phyloP scores from a whole-genome alignment of 2,888 invertebrate species.

The Standfussiana lucernea region DNA sequence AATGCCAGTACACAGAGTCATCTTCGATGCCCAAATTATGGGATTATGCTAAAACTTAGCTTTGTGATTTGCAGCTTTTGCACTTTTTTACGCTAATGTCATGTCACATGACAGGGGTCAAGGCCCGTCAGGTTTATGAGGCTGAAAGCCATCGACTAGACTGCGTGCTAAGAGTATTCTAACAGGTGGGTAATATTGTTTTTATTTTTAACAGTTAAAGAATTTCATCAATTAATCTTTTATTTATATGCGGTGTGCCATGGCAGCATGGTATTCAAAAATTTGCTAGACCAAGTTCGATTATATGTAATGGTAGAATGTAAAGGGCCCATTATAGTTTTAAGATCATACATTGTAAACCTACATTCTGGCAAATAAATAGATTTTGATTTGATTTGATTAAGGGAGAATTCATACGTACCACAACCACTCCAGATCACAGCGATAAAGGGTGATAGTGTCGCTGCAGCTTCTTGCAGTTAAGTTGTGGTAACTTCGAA shows the following conservation, averaged over 20 bases:
- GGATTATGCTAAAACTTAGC: slow-evolving; percentile 3
- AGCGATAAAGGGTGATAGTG: no score
- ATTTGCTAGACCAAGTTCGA: no score
- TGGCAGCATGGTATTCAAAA: background rate
- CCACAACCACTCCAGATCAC: no score
- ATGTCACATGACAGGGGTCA: background rate
- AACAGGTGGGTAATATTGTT: background rate
- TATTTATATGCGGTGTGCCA: background rate
- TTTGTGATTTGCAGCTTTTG: background rate
- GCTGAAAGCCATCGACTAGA: slow-evolving; percentile 19
- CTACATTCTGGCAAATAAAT: no score
- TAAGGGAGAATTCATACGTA: no score
- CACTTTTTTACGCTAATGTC: background rate
- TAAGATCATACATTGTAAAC: no score
- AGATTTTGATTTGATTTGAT: no score
- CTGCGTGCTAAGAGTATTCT: slow-evolving; percentile 2
- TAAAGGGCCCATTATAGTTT: no score
- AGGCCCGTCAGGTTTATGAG: slow-evolving; percentile 1
- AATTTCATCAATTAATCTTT: background rate
- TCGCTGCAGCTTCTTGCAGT: no score
- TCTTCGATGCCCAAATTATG: slow-evolving; percentile 19
- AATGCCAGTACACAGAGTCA: slow-evolving; percentile 46
- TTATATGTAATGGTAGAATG: no score
- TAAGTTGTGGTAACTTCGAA: no score
- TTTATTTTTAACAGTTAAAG: background rate